Base-by-base conservation (phyloP, 2,797 vertebrate species). In the Fistularia commersonii region DNA sequence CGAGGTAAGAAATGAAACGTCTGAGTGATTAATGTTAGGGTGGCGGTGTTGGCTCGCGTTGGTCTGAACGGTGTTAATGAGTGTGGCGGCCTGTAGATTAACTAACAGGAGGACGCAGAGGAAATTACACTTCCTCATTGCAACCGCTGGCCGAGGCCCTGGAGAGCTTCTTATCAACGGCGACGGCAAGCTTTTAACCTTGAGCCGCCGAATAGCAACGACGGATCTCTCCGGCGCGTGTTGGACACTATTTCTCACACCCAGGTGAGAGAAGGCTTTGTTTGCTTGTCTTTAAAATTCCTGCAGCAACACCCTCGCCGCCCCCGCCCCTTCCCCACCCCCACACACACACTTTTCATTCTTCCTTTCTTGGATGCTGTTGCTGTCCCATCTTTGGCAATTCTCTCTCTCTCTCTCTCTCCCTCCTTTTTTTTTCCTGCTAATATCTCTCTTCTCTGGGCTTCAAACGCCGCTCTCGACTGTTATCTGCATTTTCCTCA, bases 171-270 rank as follows among this genome's bases (percentile, higher is more conserved):
- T 88, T 81, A 88, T 90, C 88, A 87, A 68, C 74, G 3, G 52
- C 54, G 82, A 77, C 81, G 77, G 82, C 72, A 79, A 80, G 83
- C 85, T 87, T 89, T 90, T 90, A 91, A 91, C 90, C 91, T 91
- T 91, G 88, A 87, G 87, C 81, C 77, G 76, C 84, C 78, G 81
- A 81, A 87, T 78, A 86, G 82, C 89, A 84, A 82, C 76, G 76
- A 83, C 87, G 77, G 84, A 87, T 86, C 83, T 84, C 81, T 60
- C 60, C 36, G 0, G 57, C 56, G 41, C 64, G 42, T 80, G 83
- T 83, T 77, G 6, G 53, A 83, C 80, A 72, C 67, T 12, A 66
- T 85, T 82, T 55, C 76, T 85, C 75, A 76, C 53, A 44, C 59
- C 66, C 75, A 76, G 81, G 87, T 81, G 80, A 73, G 77, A 79